Conservation (phyloP, 2,113 vertebrate species). For the Xiphophorus hellerii region DNA sequence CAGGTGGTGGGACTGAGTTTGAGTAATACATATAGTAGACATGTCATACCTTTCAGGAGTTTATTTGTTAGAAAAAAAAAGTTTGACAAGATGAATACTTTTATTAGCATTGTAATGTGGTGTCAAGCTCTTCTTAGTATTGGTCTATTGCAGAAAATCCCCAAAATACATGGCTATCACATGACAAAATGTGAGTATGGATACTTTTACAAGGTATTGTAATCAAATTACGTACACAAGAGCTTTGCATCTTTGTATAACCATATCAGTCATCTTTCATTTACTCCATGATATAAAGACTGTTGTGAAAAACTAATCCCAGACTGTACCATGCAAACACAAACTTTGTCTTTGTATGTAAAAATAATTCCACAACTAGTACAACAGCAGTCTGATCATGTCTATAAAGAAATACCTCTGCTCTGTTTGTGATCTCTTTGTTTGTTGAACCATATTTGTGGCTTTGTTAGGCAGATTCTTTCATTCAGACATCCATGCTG, state of each 20-base stretch:
- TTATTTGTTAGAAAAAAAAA: too few species aligned
- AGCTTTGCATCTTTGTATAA: background rate
- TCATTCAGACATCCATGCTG: constrained; percentile 20
- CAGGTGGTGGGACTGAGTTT: background rate
- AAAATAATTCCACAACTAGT: background rate
- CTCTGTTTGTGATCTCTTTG: constrained; percentile 19
- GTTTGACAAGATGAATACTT: too few species aligned
- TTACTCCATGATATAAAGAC: background rate
- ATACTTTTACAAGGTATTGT: background rate
- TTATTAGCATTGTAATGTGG: background rate
- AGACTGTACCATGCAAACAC: background rate
- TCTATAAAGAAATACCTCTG: constrained; percentile 11
- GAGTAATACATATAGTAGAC: background rate
- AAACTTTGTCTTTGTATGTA: background rate
- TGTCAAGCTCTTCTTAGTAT: background rate
- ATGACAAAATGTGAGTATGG: background rate
- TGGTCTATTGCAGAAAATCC: background rate
- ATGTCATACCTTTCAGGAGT: too few species aligned
- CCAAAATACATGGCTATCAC: background rate
- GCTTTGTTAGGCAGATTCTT: constrained; percentile 24
- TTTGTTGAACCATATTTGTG: constrained; percentile 5
- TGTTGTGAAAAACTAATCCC: too few species aligned
- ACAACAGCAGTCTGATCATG: background rate
- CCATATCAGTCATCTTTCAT: background rate
- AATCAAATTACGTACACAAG: background rate